These are phyloP conservation scores for Polydrusus pterygomalis DNA, from an alignment of 2,888 invertebrate genomes.

Conservation along the genomic window DNA sequence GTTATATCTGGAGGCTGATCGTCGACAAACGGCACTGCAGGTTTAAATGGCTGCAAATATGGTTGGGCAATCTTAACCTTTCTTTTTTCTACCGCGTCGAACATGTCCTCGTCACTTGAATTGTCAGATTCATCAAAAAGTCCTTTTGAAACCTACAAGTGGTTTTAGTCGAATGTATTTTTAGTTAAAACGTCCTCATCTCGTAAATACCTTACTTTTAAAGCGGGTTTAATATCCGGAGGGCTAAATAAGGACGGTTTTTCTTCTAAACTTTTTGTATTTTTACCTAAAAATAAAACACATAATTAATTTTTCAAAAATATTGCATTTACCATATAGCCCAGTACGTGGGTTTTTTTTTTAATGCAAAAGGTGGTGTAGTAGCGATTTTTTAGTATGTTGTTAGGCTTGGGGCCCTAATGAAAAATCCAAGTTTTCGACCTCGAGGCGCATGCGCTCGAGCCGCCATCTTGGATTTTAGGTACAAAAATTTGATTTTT, in stretches of 20 bases:
- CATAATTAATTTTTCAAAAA: no score
- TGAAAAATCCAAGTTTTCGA: no score
- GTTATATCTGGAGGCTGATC: conserved; percentile 66
- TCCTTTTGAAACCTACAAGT: conserved; percentile 55
- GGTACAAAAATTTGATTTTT: no score
- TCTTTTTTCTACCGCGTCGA: conserved; percentile 57
- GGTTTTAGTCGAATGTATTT: not conserved
- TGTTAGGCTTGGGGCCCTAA: no score
- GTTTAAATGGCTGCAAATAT: conserved; percentile 60
- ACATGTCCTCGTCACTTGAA: conserved; percentile 65
- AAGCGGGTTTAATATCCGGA: not conserved
- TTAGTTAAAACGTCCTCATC: no score
- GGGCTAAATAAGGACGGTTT: conserved; percentile 8
- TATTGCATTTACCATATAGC: no score
- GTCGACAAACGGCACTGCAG: conserved; percentile 62
- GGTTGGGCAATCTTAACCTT: conserved; percentile 50
- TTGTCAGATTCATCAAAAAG: conserved; percentile 67
- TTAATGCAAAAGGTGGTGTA: no score
- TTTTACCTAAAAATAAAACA: conserved; percentile 16
- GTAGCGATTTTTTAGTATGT: no score
- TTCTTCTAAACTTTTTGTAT: conserved; percentile 8
- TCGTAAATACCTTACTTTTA: conserved; percentile 1
- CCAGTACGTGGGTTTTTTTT: no score
- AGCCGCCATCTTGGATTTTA: no score
- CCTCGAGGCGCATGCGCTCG: no score